Evolutionary conservation across 53 echinoderm and acorn worm species (phyloP), one percentile per base, ranked within the genome.

Genomic region (Crossaster papposus): DNA sequence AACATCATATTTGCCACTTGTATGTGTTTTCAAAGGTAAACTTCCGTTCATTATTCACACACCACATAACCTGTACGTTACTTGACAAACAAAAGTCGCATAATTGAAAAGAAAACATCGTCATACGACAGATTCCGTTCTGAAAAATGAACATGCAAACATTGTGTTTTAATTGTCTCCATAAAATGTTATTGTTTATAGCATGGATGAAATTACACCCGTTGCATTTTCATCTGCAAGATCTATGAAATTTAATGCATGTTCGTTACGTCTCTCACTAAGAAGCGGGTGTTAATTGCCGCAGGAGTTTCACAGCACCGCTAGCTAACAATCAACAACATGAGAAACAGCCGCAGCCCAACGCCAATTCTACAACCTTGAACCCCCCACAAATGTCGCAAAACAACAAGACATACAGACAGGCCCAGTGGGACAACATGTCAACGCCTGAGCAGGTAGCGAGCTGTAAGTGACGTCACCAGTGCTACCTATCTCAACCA

Each of bases 351-450:
- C 28, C 24, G 68, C 28, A 23, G 68, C 28, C 3, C 0, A 68
- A 73, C 65, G 82, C 36, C 65, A 50, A n/a, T 12, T 52, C 2
- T 44, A 20, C 72, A 85, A 85, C 85, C 85, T 85, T 85, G 85
- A 85, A 85, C 85, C 73, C 50, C n/a, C 32, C 13, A n/a, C n/a
- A 78, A 76, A 70, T 71, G 50, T 70, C 83, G 54, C 54, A 72
- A 70, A 63, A 64, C 68, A 85, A 73, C 85, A 85, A 51, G 30
- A 52, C 73, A 85, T 52, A 58, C 85, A 85, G 85, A 72, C 85
- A 33, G 53, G 20, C 85, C 85, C 72, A 29, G 23, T 32, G 72
- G 73, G 85, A 14, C 73, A 14, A 73, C 72, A 85, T 85, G 85
- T 85, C 85, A 85, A 72, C 85, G 73, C 85, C 73, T 70, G 72